phyloP scores from a whole-genome alignment of 2,113 vertebrate genomes.

The Syngnathus scovelli region DNA sequence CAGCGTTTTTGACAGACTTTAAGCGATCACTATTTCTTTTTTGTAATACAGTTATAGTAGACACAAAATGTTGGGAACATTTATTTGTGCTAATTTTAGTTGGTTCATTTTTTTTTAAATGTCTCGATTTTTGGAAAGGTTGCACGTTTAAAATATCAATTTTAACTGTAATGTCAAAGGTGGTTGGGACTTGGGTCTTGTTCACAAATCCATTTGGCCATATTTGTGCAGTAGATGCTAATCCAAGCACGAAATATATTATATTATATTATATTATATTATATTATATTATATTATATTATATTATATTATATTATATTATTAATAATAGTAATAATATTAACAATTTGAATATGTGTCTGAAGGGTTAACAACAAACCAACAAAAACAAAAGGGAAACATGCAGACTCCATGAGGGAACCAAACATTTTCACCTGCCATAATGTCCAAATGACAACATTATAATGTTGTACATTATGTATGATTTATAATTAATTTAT shows the following conservation, averaged over 20 bases:
- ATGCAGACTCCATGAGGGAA: no score
- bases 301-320: background rate
- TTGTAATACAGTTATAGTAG: background rate
- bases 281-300: no score
- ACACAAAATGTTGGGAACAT: background rate
- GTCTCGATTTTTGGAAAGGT: background rate
- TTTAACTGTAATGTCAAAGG: background rate
- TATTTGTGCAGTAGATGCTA: conserved; percentile 12
- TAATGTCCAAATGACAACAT: background rate
- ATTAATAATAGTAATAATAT: no score
- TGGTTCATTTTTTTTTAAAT: background rate
- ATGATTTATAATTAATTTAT: background rate
- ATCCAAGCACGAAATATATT: conserved; percentile 49
- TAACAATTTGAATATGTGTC: no score
- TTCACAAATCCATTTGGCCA: conserved; percentile 59
- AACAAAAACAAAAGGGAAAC: no score
- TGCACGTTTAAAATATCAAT: background rate
- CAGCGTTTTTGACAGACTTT: no score
- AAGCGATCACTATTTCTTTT: no score
- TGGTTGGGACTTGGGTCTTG: conserved; percentile 4
- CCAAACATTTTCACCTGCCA: no score
- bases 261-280: no score
- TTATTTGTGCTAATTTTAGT: background rate
- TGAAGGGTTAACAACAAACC: no score
- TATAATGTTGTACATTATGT: background rate